Base-by-base conservation (phyloP, 1,140 invertebrate species). In the Prorops nasuta region DNA sequence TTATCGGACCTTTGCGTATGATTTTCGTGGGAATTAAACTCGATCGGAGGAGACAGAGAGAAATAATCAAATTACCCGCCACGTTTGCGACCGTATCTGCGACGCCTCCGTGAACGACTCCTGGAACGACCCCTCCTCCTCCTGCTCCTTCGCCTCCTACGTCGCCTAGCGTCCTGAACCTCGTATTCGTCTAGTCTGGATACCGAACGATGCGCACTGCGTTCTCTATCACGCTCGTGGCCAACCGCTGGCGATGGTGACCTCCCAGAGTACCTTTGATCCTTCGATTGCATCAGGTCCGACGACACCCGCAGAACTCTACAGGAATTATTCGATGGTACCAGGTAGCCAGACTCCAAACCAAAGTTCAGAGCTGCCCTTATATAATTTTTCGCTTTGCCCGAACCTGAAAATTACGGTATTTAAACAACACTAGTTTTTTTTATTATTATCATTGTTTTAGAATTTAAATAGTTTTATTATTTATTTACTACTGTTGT, bases 271-370 rank as follows among this genome's bases (percentile, higher is more conserved):
- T 6, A 18, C 3, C 15, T n/a, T n/a, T 42, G 17, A 10, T 51
- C 15, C 15, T 47, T 18, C 1, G 17, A 17, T 3, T 44, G 49
- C 34, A 57, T 43, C 1, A 71, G 54, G 1, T 64, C 60, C 8
- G 66, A 63, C 0, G 67, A 63, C 2, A 72, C 66, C 0, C 44
- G 60, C 1, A 71, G 31, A 4, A 71, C 41, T n/a, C 49, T 60
- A 32, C 49, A 60, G 19, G 49, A 49, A 0, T 45, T 10, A 21
- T 69, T 56, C 16, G 56, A 56, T 0, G 63, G 63, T 16, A 59
- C 56, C 12, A 71, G 44, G 10, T 62, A 71, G 3, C 67, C 67
- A 0, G 63, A 54, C 6, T 67, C 51, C 0, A 70, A 38, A 2
- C 60, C 69, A 22, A 69, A 71, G 1, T 63, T 40, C 0, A 71